phyloP scores from a whole-genome alignment of 2,888 invertebrate species.

The Aphelenchoides bicaudatus region DNA sequence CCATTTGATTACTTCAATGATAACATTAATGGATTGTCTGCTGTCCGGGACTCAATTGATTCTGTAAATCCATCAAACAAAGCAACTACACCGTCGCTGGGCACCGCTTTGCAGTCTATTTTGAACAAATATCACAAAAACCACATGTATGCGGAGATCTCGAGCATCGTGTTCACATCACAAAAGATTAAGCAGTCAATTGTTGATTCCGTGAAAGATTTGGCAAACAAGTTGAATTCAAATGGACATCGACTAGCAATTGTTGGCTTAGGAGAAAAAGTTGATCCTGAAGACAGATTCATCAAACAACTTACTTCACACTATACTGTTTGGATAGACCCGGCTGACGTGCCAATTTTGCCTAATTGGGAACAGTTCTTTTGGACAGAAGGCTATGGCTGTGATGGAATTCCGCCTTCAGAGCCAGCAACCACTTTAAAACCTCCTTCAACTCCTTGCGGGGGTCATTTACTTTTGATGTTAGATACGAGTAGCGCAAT shows the following conservation, averaged over 20 bases:
- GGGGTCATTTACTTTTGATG: not conserved
- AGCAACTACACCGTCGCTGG: not conserved
- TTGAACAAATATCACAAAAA: not conserved
- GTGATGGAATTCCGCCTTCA: slow-evolving; percentile 1
- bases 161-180: no score
- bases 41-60: not conserved
- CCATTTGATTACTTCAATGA: not conserved
- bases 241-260: not conserved
- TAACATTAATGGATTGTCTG: not conserved
- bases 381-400: not conserved
- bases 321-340: not conserved
- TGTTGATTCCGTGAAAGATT: no score
- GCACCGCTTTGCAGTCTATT: not conserved
- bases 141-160: not conserved
- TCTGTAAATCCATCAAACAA: not conserved
- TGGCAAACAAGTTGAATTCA: not conserved
- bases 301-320: not conserved
- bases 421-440: not conserved
- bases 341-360: not conserved
- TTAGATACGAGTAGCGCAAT: not conserved
- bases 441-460: slow-evolving; percentile 1
- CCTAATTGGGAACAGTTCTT: slow-evolving; percentile 3
- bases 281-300: not conserved
- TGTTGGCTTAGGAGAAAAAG: not conserved
- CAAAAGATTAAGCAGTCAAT: no score